Evolutionary conservation across 2,888 invertebrate species (phyloP).

Genomic region (Esperia sulphurella): DNA sequence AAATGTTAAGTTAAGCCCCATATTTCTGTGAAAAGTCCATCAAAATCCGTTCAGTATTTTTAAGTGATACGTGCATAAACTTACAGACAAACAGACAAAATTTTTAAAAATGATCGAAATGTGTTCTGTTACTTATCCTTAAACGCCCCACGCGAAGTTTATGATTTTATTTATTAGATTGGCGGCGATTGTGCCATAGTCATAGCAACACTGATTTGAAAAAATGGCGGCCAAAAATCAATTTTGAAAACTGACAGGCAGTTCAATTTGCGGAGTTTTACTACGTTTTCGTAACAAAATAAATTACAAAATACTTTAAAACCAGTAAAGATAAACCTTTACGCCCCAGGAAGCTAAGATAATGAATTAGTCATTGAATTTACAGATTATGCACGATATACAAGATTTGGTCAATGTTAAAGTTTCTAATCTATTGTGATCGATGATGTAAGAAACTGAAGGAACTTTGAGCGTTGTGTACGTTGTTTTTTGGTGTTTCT

Average conservation of each 20-base stretch:
- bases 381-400: background rate
- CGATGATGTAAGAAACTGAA: conserved; percentile 76
- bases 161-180: no score
- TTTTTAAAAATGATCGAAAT: no score
- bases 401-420: no score
- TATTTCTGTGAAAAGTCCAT: no score
- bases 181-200: no score
- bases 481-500: conserved; percentile 31
- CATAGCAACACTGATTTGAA: conserved; percentile 18
- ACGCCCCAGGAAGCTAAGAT: background rate
- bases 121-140: no score
- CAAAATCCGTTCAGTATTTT: no score
- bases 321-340: background rate
- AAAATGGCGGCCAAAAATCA: conserved; percentile 75
- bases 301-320: conserved; percentile 10
- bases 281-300: conserved; percentile 22
- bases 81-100: no score
- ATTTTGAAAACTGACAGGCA: conserved; percentile 58
- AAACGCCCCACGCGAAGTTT: no score
- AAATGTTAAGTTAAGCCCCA: no score
- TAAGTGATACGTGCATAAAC: no score
- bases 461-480: conserved; percentile 41
- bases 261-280: conserved; percentile 8
- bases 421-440: conserved; percentile 41
- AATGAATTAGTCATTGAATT: background rate